phyloP scores from a whole-genome alignment of 2,888 invertebrate genomes.

The Standfussiana lucernea region DNA sequence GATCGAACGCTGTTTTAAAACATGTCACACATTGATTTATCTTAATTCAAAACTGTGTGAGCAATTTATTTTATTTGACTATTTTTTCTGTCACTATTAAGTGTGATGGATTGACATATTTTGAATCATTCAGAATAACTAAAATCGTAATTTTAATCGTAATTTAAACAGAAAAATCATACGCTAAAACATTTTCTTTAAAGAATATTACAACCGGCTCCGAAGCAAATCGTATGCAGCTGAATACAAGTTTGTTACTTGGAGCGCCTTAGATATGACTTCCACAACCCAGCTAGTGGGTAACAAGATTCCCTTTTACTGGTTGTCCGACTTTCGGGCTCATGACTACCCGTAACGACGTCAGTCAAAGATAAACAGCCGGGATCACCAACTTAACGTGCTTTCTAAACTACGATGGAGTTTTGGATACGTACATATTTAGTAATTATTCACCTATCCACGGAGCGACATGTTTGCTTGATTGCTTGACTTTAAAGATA shows the following conservation, averaged over 20 bases:
- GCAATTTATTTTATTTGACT: slow-evolving; percentile 17
- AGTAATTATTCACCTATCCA: neutral
- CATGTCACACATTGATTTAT: slow-evolving; percentile 55
- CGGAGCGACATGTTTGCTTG: neutral
- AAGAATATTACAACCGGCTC: neutral
- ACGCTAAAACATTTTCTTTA: no score
- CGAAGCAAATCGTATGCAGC: neutral
- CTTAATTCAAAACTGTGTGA: slow-evolving; percentile 42
- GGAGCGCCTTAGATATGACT: neutral
- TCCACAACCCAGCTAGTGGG: neutral
- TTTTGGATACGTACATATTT: neutral
- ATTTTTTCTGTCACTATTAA: slow-evolving; percentile 13
- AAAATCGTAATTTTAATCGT: no score
- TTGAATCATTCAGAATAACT: neutral
- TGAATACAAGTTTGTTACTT: neutral
- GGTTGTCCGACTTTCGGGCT: neutral
- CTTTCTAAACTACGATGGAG: neutral
- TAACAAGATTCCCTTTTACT: neutral
- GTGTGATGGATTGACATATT: slow-evolving; percentile 33
- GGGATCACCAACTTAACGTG: neutral
- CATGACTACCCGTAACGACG: neutral
- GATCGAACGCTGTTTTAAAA: slow-evolving; percentile 57
- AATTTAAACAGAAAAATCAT: no score
- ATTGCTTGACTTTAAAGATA: neutral
- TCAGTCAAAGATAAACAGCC: neutral